These are phyloP conservation scores for Latrodectus geometricus DNA, from an alignment of 1,140 invertebrate species.

Conservation along the genomic window DNA sequence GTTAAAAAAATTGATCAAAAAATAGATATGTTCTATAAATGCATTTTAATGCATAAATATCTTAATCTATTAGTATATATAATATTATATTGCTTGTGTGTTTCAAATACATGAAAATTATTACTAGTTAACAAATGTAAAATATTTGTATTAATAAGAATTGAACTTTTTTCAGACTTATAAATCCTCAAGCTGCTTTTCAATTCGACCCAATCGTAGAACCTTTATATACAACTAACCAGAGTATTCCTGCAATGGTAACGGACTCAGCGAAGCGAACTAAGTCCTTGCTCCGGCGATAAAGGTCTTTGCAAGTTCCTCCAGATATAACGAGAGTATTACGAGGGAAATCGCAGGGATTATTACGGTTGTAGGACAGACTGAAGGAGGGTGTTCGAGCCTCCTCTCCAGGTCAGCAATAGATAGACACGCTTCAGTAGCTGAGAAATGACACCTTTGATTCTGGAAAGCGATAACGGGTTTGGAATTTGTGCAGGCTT, in stretches of 20 bases:
- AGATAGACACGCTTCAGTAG: constrained; percentile 41
- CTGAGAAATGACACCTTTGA: constrained; percentile 60
- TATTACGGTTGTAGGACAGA: constrained; percentile 38
- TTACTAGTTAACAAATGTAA: too few species aligned
- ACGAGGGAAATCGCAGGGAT: constrained; percentile 36
- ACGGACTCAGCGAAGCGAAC: constrained; percentile 24
- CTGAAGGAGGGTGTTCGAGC: neutral
- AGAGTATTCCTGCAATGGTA: neutral
- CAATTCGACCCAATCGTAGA: neutral
- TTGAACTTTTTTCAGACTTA: neutral
- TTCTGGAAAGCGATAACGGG: constrained; percentile 32
- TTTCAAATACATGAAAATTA: too few species aligned
- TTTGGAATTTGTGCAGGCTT: constrained; percentile 9
- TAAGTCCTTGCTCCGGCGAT: constrained; percentile 26
- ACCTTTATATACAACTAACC: neutral
- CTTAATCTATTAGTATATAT: too few species aligned
- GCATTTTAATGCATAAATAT: too few species aligned
- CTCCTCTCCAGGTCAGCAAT: constrained; percentile 5
- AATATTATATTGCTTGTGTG: too few species aligned
- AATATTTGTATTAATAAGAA: too few species aligned
- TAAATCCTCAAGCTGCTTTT: neutral
- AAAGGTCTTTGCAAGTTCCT: constrained; percentile 23
- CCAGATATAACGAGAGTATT: constrained; percentile 50
- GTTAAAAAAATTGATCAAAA: too few species aligned
- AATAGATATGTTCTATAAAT: too few species aligned